Conservation (phyloP, 2,797 vertebrate species). For the Pseudochaenichthys georgianus region DNA sequence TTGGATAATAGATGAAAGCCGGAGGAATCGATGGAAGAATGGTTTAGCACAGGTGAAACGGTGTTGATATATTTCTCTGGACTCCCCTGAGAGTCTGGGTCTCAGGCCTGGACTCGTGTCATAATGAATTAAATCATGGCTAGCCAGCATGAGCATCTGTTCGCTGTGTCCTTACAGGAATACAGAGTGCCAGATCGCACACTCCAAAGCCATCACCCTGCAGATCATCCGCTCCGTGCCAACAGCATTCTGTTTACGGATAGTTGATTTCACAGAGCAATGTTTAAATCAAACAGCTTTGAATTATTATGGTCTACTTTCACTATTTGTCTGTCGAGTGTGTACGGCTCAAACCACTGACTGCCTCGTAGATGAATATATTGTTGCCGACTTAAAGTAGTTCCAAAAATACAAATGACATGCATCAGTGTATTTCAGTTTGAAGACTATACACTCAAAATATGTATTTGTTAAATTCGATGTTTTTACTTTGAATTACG, state of each 20-base stretch:
- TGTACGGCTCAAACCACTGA: neutral
- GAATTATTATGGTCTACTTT: neutral
- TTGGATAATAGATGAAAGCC: neutral
- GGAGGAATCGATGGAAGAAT: neutral
- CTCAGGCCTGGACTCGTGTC: constrained; percentile 1
- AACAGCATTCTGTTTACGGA: neutral
- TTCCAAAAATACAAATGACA: constrained; percentile 42
- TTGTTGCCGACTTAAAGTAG: constrained; percentile 37
- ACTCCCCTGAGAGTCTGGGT: constrained; percentile 16
- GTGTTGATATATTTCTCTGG: constrained; percentile 7
- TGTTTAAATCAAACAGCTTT: constrained; percentile 5
- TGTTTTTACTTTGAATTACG: constrained; percentile 11
- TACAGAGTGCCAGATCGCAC: constrained; percentile 18
- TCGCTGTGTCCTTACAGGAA: constrained; percentile 20
- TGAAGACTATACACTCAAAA: neutral
- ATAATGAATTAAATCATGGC: constrained; percentile 40
- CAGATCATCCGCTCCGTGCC: constrained; percentile 6
- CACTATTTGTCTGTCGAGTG: neutral
- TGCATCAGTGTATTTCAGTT: constrained; percentile 49
- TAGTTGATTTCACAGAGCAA: neutral
- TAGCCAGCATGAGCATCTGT: constrained; percentile 33
- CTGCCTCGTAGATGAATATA: constrained; percentile 1
- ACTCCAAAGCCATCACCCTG: neutral
- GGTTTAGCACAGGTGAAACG: neutral
- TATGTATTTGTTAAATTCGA: too few relatives aligned